Conservation (phyloP, 2,797 vertebrate genomes). For the Enoplosus armatus region DNA sequence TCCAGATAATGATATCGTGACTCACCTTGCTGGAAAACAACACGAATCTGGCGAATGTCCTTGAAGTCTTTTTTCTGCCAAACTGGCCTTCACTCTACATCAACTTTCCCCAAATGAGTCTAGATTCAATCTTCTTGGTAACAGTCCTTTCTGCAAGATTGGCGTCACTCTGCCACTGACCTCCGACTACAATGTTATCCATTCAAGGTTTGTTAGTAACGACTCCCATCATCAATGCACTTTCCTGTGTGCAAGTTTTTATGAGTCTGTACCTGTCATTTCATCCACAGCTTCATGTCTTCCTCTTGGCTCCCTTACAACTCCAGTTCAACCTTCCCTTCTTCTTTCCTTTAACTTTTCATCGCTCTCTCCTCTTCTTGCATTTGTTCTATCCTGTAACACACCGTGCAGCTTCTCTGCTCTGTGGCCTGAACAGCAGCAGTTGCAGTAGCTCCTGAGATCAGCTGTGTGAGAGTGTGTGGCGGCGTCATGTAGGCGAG, state of each 20-base stretch:
- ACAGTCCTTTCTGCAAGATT: constrained; percentile 26
- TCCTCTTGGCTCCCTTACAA: constrained; percentile 25
- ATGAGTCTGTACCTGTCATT: constrained; percentile 23
- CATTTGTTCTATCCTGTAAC: background rate
- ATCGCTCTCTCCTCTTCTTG: constrained; percentile 11
- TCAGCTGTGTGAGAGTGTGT: constrained; percentile 70
- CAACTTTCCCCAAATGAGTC: constrained; percentile 27
- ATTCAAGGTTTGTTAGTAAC: constrained; percentile 33
- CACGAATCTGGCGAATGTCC: constrained; percentile 28
- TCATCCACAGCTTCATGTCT: constrained; percentile 21
- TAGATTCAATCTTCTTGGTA: constrained; percentile 32
- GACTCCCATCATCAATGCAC: constrained; percentile 37
- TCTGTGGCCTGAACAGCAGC: constrained; percentile 36
- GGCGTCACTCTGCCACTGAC: constrained; percentile 33
- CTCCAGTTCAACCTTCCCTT: constrained; percentile 13
- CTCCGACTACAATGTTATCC: constrained; percentile 49
- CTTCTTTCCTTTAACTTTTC: constrained; percentile 18
- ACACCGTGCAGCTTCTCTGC: constrained; percentile 24
- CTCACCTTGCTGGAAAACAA: constrained; percentile 31
- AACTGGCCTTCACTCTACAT: constrained; percentile 22
- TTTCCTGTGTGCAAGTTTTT: constrained; percentile 15
- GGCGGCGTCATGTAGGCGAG: constrained; percentile 75
- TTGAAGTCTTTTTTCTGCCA: constrained; percentile 33
- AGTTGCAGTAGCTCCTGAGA: constrained; percentile 42
- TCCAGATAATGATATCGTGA: background rate